A percentile compares a stretch with the other conserved stretches of the same genome.
Evolutionary conservation across 2,797 vertebrate species (phyloP).

Genomic region (Anableps anableps): DNA sequence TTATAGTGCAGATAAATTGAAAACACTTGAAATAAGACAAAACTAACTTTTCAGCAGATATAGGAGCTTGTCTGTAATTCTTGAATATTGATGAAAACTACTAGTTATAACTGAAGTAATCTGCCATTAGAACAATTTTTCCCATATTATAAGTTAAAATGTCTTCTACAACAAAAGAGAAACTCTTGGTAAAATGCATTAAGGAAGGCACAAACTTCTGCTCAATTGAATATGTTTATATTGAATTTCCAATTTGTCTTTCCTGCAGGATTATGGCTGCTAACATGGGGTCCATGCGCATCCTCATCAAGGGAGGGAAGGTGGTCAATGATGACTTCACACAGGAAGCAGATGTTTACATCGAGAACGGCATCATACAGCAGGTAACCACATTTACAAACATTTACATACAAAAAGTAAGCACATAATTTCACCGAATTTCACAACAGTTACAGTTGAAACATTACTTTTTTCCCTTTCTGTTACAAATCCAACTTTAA

Average conservation of each 20-base stretch:
- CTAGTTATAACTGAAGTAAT: too few relatives aligned
- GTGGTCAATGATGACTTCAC: conserved; percentile 98
- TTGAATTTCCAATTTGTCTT: background rate
- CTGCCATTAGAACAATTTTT: too few relatives aligned
- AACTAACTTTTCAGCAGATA: too few relatives aligned
- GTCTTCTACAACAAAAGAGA: too few relatives aligned
- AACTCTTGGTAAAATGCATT: background rate
- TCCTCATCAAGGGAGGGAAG: conserved; percentile 98
- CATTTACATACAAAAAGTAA: background rate
- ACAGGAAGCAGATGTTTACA: conserved; percentile 96
- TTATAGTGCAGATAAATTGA: too few relatives aligned
- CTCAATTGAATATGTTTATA: background rate
- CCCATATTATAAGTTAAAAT: too few relatives aligned
- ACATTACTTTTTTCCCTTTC: background rate
- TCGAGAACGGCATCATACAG: conserved; percentile 97
- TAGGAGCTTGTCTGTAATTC: too few relatives aligned
- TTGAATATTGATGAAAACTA: too few relatives aligned
- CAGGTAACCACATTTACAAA: conserved; percentile 81
- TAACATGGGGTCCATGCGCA: conserved; percentile 90
- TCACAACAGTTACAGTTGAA: background rate
- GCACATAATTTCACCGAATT: background rate
- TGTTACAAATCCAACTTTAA: background rate
- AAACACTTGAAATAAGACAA: too few relatives aligned
- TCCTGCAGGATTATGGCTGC: conserved; percentile 86
- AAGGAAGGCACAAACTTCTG: background rate